These are phyloP conservation scores for Suncus etruscus DNA, from an alignment of 2,113 vertebrate genomes.

Conservation along the genomic window DNA sequence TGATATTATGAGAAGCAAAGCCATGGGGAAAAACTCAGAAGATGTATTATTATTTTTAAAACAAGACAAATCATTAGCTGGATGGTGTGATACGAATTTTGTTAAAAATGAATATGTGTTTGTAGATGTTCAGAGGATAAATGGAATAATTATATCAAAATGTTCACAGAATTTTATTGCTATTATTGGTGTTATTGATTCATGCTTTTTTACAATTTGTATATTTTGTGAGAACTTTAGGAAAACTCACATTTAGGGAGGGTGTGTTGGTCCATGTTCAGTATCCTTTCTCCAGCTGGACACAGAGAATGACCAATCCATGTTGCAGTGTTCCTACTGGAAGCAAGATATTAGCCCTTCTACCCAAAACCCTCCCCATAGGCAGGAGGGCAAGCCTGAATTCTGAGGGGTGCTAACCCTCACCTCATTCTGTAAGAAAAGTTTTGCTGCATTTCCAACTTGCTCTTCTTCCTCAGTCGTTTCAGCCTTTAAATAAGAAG, in stretches of 20 bases:
- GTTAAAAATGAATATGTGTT: conserved; percentile 16
- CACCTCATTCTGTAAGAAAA: too few relatives aligned
- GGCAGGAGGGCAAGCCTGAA: neutral
- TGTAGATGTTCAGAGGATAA: conserved; percentile 3
- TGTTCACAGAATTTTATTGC: neutral
- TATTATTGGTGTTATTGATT: neutral
- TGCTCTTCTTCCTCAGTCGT: too few relatives aligned
- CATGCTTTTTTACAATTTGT: neutral
- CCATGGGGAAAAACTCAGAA: conserved; percentile 11
- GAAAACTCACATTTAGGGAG: neutral
- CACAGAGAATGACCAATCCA: neutral
- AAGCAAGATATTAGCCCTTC: neutral
- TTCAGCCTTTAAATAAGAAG: too few relatives aligned
- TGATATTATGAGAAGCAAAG: conserved; percentile 28
- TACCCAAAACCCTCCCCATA: neutral
- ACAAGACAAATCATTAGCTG: neutral
- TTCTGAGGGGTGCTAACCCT: too few relatives aligned
- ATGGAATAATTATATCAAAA: neutral
- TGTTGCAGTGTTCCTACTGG: neutral
- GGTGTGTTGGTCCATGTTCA: neutral
- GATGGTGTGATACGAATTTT: neutral
- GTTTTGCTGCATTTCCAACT: too few relatives aligned
- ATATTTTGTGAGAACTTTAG: neutral
- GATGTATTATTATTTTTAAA: conserved; percentile 39
- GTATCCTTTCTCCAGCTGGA: too few relatives aligned